A percentile compares a stretch with the other conserved stretches of the same genome.
These are phyloP conservation scores for Limosa lapponica DNA, from an alignment of 2,797 vertebrate species.

Conservation along the genomic window DNA sequence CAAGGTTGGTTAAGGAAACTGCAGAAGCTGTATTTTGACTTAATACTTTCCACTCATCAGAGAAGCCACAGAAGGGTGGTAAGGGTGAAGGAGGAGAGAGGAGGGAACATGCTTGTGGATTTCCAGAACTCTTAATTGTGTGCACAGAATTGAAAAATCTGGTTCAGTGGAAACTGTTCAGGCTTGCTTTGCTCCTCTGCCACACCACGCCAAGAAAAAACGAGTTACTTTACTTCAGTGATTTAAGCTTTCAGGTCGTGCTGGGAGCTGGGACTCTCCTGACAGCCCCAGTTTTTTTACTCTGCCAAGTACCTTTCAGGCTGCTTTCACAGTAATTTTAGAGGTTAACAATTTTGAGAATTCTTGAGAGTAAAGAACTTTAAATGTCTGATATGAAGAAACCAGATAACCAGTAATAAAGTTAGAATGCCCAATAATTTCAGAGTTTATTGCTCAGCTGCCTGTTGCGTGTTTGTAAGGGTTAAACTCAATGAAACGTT, in stretches of 20 bases:
- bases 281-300: background rate
- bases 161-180: background rate
- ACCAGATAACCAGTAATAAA: background rate
- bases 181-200: background rate
- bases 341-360: background rate
- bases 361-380: background rate
- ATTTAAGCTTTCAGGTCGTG: background rate
- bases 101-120: background rate
- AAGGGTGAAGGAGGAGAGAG: background rate
- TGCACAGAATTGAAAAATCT: background rate
- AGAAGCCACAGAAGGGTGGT: background rate
- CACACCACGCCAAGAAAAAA: background rate
- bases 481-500: background rate
- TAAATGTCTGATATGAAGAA: background rate
- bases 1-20: background rate
- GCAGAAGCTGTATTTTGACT: background rate
- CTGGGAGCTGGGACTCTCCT: background rate
- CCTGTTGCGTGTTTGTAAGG: background rate
- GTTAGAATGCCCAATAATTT: background rate
- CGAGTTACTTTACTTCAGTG: background rate
- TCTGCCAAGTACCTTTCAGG: background rate
- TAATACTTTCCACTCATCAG: slow-evolving; percentile 17
- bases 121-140: background rate
- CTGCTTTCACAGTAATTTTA: background rate
- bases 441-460: background rate